Percentiles rank a stretch among this genome's conserved stretches.
phyloP scores from a whole-genome alignment of 2,888 invertebrate species.

The Aquatica leii region DNA sequence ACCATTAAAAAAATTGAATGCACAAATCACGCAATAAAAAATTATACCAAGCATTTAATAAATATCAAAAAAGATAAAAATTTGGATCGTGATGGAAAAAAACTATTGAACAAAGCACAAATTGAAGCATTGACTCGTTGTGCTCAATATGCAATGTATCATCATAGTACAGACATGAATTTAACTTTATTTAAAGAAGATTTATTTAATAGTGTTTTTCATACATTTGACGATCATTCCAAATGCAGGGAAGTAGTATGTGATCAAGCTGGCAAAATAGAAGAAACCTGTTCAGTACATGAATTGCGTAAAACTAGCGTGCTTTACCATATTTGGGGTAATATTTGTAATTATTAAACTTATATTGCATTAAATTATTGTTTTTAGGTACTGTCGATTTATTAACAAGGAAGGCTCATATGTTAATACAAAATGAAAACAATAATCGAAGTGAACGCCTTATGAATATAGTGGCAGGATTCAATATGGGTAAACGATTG shows the following conservation, averaged over 20 bases:
- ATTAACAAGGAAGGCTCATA: not conserved
- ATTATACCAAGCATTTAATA: not conserved
- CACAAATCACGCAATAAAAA: not conserved
- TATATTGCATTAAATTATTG: too few relatives aligned
- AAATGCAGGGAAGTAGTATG: too few relatives aligned
- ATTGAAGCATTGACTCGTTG: not conserved
- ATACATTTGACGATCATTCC: too few relatives aligned
- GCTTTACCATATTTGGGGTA: not conserved
- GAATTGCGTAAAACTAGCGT: not conserved
- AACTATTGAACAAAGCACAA: not conserved
- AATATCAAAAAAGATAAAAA: not conserved
- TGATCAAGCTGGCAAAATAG: not conserved
- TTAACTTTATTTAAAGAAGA: too few relatives aligned
- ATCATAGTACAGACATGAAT: too few relatives aligned
- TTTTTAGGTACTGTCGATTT: not conserved
- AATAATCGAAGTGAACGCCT: conserved; percentile 24
- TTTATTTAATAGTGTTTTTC: too few relatives aligned
- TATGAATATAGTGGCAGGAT: conserved; percentile 26
- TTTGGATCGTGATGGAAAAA: not conserved
- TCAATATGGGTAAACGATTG: conserved; percentile 28
- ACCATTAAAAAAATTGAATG: not conserved
- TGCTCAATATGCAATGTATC: not conserved
- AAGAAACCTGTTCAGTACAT: not conserved
- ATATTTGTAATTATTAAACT: not conserved
- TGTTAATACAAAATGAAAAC: conserved; percentile 25